Base-by-base conservation (phyloP, 1,140 invertebrate species). In the Liolophura sinensis region DNA sequence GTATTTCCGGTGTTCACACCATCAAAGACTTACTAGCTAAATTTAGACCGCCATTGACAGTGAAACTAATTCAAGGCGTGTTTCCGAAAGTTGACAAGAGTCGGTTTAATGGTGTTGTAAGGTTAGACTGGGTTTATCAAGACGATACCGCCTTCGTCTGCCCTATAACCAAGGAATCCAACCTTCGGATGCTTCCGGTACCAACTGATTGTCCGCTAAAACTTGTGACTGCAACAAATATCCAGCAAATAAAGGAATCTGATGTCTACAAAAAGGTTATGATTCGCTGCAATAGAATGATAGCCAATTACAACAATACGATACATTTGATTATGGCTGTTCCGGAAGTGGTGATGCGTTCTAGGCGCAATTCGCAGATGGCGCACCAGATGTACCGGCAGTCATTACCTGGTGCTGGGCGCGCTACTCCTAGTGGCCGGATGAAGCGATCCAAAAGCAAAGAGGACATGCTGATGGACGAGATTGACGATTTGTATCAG, bases 401-500 rank as follows among this genome's bases (percentile, higher is more conserved):
- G 51, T n/a, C 18, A 7, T 24, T 54, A 24, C 51, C 18, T n/a
- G 18, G n/a, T 12, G 24, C 51, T 5, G 24, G 24, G 1, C 51
- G n/a, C 7, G 24, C n/a, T n/a, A 12, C 7, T 54, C 24, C 31
- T 3, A 40, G 65, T 48, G 54, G 31, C 20, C 64, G 47, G 22
- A 62, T 73, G n/a, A 72, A 73, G 65, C 65, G 75, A 18, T 74
- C 77, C 12, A 77, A 74, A 51, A 76, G 71, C 18, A 73, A 75
- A 62, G 82, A 84, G 67, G 93, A 96, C 72, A 66, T 76, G 31
- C 70, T 82, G 20, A 96, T 96, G 84, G 93, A 96, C 74, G 95
- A 98, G 85, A 96, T 97, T 71, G 95, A 98, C 86, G 93, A 96
- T 84, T 95, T 98, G 66, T 98, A 98, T 82, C 93, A 95, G 79